A percentile compares a stretch with the other conserved stretches of the same genome.
phyloP scores from a whole-genome alignment of 2,888 invertebrate species.

The Petrolisthes manimaculis region DNA sequence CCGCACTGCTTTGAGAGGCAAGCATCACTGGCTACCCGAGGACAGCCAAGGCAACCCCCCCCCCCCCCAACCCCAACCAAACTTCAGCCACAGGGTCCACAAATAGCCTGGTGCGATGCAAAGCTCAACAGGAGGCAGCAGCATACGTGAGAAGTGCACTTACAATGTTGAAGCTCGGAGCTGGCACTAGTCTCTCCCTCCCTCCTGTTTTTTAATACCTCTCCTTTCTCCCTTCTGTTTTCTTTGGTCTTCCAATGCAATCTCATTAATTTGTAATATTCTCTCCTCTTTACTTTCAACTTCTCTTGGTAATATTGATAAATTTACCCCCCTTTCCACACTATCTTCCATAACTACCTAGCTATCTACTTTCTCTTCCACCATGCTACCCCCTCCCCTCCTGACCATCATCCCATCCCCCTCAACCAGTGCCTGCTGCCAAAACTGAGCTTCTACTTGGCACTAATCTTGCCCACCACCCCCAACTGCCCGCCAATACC shows the following conservation, averaged over 20 bases:
- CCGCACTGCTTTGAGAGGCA: slow-evolving; percentile 41
- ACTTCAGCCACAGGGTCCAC: not conserved
- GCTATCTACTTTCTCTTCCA: not conserved
- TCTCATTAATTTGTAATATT: too few species aligned
- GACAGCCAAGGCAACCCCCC: slow-evolving; percentile 11
- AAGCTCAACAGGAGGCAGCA: slow-evolving; percentile 22
- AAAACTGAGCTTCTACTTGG: slow-evolving; percentile 52
- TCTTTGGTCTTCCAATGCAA: too few species aligned
- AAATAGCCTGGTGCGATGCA: slow-evolving; percentile 49
- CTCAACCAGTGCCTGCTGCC: slow-evolving; percentile 22
- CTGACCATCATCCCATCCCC: not conserved
- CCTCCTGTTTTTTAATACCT: not conserved
- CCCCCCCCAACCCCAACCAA: not conserved
- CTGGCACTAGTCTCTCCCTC: slow-evolving; percentile 35
- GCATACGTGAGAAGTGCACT: slow-evolving; percentile 29
- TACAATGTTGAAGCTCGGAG: slow-evolving; percentile 19
- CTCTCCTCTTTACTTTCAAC: too few species aligned
- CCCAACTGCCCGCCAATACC: slow-evolving; percentile 23
- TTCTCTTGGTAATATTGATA: too few species aligned
- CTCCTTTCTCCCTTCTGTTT: not conserved
- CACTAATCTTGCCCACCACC: slow-evolving; percentile 39
- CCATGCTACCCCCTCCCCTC: not conserved
- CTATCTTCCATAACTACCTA: too few species aligned
- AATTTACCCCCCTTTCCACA: too few species aligned
- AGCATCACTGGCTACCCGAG: slow-evolving; percentile 50